A percentile compares a stretch with the other conserved stretches of the same genome.
These are phyloP conservation scores for Liparis tanakae DNA, from an alignment of 2,797 vertebrate genomes.

Conservation along the genomic window DNA sequence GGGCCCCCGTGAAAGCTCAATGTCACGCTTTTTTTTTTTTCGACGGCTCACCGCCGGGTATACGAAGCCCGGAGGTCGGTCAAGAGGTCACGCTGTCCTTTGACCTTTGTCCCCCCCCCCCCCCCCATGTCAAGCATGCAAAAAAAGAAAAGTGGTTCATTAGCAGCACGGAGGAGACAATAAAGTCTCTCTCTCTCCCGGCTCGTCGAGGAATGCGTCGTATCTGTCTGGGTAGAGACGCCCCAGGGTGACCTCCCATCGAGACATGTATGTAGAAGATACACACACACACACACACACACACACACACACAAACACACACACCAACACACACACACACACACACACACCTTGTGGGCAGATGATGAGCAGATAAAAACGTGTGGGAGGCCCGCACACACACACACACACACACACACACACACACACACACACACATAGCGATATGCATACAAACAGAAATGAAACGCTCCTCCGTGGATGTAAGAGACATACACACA, in stretches of 20 bases:
- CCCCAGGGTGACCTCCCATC: conserved; percentile 54
- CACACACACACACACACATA: conserved; percentile 18
- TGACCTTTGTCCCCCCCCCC: conserved; percentile 21
- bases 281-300: conserved; percentile 13
- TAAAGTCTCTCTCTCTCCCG: conserved; percentile 42
- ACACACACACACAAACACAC: conserved; percentile 19
- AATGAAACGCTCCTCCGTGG: not conserved
- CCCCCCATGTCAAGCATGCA: not conserved
- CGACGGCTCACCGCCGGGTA: conserved; percentile 24
- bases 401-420: conserved; percentile 5
- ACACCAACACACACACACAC: conserved; percentile 17
- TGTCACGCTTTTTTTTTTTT: conserved; percentile 14
- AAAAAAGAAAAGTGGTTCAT: conserved; percentile 5
- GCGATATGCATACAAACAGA: not conserved
- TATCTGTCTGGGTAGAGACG: conserved; percentile 58
- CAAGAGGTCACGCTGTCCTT: conserved; percentile 39
- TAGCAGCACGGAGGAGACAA: conserved; percentile 41
- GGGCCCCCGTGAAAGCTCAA: conserved; percentile 16
- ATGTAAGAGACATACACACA: not conserved
- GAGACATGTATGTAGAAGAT: conserved; percentile 28
- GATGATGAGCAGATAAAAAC: conserved; percentile 52
- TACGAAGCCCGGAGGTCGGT: conserved; percentile 35
- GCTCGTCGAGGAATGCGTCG: conserved; percentile 54
- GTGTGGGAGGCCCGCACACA: conserved; percentile 39
- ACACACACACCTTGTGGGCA: conserved; percentile 26